phyloP scores from a whole-genome alignment of 2,113 vertebrate genomes.

The Rhodinocichla rosea region DNA sequence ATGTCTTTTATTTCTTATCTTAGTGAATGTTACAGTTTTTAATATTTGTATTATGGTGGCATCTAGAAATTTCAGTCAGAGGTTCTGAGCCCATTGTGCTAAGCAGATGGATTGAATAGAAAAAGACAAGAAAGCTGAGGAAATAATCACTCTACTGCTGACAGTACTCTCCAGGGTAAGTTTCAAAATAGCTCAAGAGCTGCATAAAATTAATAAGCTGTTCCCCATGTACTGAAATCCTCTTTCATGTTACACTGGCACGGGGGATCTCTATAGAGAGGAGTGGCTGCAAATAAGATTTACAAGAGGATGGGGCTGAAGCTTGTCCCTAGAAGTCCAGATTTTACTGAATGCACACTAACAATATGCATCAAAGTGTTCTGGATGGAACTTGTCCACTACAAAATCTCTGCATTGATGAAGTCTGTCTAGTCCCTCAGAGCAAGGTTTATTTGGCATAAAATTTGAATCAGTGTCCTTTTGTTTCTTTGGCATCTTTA shows the following conservation, averaged over 20 bases:
- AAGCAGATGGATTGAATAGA: constrained; percentile 7
- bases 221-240: constrained; percentile 7
- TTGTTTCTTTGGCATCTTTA: background rate
- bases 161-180: constrained; percentile 40
- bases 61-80: background rate
- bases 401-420: background rate
- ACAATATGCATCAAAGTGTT: background rate
- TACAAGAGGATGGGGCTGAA: background rate
- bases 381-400: background rate
- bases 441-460: background rate
- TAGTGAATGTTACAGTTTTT: background rate
- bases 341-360: background rate
- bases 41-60: background rate
- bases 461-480: background rate
- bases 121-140: constrained; percentile 43
- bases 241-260: background rate
- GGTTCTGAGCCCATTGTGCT: constrained; percentile 3
- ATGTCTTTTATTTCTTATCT: background rate
- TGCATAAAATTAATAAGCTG: constrained; percentile 62
- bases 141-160: constrained; percentile 50
- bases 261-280: background rate
- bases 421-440: background rate
- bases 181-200: constrained; percentile 59
- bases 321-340: background rate
- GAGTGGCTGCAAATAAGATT: background rate